A percentile compares a stretch with the other conserved stretches of the same genome.
phyloP scores from a whole-genome alignment of 2,113 vertebrate species.

The Serinus canaria region DNA sequence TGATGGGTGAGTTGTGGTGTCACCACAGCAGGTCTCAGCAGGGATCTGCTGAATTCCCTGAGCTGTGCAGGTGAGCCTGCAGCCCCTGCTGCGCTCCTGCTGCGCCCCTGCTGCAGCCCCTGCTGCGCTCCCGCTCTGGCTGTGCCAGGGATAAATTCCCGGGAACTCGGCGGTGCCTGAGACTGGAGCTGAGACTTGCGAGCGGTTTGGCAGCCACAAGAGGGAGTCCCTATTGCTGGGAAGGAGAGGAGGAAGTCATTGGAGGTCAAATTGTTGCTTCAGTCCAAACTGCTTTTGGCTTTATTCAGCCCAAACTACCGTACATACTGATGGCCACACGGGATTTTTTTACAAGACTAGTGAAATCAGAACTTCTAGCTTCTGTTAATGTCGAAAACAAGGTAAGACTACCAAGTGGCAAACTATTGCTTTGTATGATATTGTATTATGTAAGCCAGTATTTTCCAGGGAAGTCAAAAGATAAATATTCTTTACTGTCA shows the following conservation, averaged over 20 bases:
- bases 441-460: neutral
- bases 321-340: fast-evolving
- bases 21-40: fast-evolving
- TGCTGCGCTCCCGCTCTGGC: fast-evolving
- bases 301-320: neutral
- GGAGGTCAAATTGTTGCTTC: neutral
- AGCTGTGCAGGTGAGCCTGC: neutral
- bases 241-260: neutral
- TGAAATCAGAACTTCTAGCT: neutral
- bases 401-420: neutral
- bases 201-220: neutral
- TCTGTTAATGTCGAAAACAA: neutral
- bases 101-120: fast-evolving
- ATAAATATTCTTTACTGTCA: neutral
- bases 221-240: neutral
- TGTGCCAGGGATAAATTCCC: fast-evolving
- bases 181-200: fast-evolving
- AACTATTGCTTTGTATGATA: neutral
- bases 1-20: fast-evolving
- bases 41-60: neutral
- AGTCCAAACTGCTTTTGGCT: neutral
- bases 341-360: neutral
- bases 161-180: fast-evolving
- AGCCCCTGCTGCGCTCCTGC: fast-evolving
- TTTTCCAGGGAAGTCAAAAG: neutral